Conservation (phyloP, 1,140 invertebrate species). For the Conopomorpha cramerella region DNA sequence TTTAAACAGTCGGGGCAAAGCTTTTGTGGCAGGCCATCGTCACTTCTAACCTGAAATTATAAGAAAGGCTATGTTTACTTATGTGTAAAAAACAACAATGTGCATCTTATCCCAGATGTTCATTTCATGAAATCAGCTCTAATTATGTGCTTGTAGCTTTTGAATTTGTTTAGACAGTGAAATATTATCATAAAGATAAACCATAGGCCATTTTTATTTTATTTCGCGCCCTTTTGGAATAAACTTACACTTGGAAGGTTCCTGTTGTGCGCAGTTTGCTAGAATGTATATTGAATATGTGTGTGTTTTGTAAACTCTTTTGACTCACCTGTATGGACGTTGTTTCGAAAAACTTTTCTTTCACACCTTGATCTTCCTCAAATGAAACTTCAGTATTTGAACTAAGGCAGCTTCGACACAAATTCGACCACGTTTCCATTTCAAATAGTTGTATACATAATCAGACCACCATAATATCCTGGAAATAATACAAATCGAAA, state of each 20-base stretch:
- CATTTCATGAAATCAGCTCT: no score
- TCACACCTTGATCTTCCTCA: constrained; percentile 27
- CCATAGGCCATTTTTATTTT: no score
- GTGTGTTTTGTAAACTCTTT: neutral
- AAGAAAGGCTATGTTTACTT: neutral
- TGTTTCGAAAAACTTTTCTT: constrained; percentile 39
- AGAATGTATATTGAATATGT: neutral
- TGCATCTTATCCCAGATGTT: no score
- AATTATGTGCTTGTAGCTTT: no score
- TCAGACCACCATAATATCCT: constrained; percentile 29
- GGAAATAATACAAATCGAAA: constrained; percentile 26
- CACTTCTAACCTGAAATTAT: constrained; percentile 37
- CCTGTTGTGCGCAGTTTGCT: no score
- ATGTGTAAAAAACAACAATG: no score
- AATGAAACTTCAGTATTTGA: constrained; percentile 35
- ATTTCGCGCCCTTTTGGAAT: no score
- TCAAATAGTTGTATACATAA: constrained; percentile 28
- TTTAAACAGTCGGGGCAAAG: constrained; percentile 38
- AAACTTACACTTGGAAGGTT: no score
- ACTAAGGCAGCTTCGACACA: constrained; percentile 48
- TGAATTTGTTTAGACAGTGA: no score
- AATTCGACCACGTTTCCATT: constrained; percentile 49
- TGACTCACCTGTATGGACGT: constrained; percentile 28
- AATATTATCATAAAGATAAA: no score
- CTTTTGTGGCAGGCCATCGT: constrained; percentile 44